These are phyloP conservation scores for Iguana delicatissima DNA, from an alignment of 2,797 vertebrate species.

Conservation along the genomic window DNA sequence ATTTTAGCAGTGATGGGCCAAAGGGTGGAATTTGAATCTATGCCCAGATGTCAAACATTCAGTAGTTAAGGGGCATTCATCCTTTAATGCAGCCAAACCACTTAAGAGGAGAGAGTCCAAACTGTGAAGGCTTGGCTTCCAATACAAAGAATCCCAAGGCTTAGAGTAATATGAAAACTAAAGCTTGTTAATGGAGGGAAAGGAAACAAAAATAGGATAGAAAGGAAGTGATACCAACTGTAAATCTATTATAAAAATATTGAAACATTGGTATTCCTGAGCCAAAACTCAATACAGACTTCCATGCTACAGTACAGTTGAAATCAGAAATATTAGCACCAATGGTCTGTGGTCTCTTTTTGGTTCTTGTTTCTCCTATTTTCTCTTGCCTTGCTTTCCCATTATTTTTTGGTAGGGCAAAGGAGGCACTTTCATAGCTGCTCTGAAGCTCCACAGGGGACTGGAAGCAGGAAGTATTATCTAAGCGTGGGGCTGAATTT, in stretches of 20 bases:
- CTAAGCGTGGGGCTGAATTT: no score
- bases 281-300: not conserved
- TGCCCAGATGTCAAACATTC: conserved; percentile 15
- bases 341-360: no score
- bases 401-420: no score
- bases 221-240: not conserved
- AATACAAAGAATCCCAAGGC: not conserved
- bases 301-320: not conserved
- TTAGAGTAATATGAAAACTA: conserved; percentile 8
- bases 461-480: no score
- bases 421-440: no score
- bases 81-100: conserved; percentile 24
- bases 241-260: not conserved
- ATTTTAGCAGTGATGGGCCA: not conserved
- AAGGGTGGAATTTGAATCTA: not conserved
- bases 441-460: no score
- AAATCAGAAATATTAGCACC: not conserved
- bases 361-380: no score
- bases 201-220: not conserved
- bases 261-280: not conserved
- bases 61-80: not conserved
- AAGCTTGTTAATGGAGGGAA: not conserved
- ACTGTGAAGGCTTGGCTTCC: not conserved
- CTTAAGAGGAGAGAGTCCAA: not conserved
- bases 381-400: no score